Conservation (phyloP, 2,113 vertebrate genomes). For the Rafetus swinhoei region DNA sequence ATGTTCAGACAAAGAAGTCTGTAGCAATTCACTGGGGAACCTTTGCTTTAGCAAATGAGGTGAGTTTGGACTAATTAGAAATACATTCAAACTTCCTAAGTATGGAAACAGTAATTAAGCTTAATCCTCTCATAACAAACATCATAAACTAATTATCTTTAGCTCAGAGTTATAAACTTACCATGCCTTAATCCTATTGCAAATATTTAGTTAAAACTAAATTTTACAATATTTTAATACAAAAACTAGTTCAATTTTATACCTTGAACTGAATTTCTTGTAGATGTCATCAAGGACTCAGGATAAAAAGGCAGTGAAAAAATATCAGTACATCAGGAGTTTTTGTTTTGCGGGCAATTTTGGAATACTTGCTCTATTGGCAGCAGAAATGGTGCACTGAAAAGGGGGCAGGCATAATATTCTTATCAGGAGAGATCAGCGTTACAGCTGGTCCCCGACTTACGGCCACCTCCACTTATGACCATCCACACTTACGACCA, state of each 20-base stretch:
- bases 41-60: constrained; percentile 95
- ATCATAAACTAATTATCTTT: not conserved
- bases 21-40: constrained; percentile 97
- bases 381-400: not conserved
- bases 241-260: not conserved
- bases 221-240: not conserved
- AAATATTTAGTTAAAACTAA: not conserved
- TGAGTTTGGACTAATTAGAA: constrained; percentile 54
- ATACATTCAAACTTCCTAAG: not conserved
- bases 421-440: not conserved
- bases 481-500: too few species aligned
- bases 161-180: not conserved
- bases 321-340: not conserved
- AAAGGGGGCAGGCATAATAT: not conserved
- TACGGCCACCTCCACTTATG: too few species aligned
- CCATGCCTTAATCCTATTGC: not conserved
- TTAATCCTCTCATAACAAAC: not conserved
- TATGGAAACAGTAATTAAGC: not conserved
- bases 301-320: not conserved
- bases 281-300: not conserved
- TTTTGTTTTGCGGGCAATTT: not conserved
- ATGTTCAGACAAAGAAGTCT: constrained; percentile 91
- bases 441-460: too few species aligned
- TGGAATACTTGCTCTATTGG: not conserved
- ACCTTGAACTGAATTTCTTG: not conserved